phyloP scores from a whole-genome alignment of 2,113 vertebrate genomes.

The Xenopus laevis region DNA sequence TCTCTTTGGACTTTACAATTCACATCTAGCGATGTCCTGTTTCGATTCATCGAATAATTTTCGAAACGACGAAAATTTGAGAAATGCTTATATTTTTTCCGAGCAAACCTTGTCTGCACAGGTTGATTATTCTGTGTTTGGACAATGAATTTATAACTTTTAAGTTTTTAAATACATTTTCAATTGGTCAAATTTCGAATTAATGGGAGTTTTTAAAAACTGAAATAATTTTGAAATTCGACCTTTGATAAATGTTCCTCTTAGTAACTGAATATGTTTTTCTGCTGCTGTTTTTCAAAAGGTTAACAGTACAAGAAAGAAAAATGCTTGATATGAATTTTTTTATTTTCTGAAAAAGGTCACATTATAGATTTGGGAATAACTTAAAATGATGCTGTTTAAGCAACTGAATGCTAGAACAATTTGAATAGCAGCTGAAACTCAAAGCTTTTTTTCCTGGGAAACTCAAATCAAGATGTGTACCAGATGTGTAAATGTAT shows the following conservation, averaged over 20 bases:
- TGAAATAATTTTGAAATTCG: too few species aligned
- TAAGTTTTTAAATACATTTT: too few species aligned
- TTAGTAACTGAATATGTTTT: slow-evolving; percentile 26
- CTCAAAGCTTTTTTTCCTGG: slow-evolving; percentile 1
- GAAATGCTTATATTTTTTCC: too few species aligned
- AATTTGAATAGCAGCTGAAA: slow-evolving; percentile 12
- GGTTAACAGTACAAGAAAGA: slow-evolving; percentile 31
- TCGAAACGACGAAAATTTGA: too few species aligned
- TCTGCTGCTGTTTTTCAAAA: slow-evolving; percentile 29
- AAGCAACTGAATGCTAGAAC: not conserved
- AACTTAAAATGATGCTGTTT: not conserved
- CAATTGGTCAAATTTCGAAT: too few species aligned
- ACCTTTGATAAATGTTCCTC: not conserved
- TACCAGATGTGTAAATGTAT: too few species aligned
- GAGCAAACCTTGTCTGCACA: too few species aligned
- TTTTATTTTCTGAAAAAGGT: slow-evolving; percentile 40
- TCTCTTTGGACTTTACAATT: too few species aligned
- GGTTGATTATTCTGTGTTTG: too few species aligned
- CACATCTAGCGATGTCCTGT: too few species aligned
- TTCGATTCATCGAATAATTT: too few species aligned
- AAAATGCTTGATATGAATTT: slow-evolving; percentile 23
- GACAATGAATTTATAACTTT: not conserved
- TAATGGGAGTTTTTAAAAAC: too few species aligned
- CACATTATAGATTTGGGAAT: slow-evolving; percentile 34
- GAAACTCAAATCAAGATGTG: not conserved